Percentiles rank a stretch among this genome's conserved stretches.
Conservation (phyloP, 2,888 invertebrate species). For the Drosophila aldrichi region DNA sequence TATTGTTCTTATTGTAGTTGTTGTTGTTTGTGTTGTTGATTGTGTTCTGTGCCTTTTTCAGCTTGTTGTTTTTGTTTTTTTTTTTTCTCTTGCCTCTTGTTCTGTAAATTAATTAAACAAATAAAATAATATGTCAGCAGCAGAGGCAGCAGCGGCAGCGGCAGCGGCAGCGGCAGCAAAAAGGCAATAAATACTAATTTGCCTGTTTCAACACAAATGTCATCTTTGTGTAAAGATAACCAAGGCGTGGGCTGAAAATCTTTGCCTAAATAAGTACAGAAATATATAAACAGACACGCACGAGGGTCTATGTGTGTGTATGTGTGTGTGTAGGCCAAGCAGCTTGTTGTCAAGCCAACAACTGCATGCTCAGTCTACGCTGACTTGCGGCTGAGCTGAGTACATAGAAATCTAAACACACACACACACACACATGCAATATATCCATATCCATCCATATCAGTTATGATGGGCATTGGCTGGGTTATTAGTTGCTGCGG, state of each 20-base stretch:
- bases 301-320: neutral
- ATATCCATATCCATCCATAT: neutral
- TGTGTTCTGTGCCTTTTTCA: conserved; percentile 49
- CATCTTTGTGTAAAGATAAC: conserved; percentile 71
- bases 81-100: conserved; percentile 35
- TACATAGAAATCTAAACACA: neutral
- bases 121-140: conserved; percentile 79
- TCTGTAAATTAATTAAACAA: conserved; percentile 79
- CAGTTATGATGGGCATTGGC: conserved; percentile 23
- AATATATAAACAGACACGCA: conserved; percentile 5
- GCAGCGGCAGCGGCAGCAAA: conserved; percentile 62
- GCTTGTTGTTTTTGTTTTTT: conserved; percentile 54
- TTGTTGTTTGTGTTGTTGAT: conserved; percentile 41
- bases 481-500: conserved; percentile 43
- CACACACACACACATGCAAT: neutral
- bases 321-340: neutral
- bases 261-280: conserved; percentile 10
- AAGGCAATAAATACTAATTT: conserved; percentile 76
- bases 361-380: neutral
- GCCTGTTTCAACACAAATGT: conserved; percentile 78
- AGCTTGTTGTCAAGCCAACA: conserved; percentile 19
- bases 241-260: conserved; percentile 23
- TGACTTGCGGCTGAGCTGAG: conserved; percentile 26
- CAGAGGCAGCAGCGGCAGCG: conserved; percentile 60
- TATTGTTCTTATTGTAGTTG: conserved; percentile 19